Conservation (phyloP, 2,888 invertebrate species). For the Norana najaformis region DNA sequence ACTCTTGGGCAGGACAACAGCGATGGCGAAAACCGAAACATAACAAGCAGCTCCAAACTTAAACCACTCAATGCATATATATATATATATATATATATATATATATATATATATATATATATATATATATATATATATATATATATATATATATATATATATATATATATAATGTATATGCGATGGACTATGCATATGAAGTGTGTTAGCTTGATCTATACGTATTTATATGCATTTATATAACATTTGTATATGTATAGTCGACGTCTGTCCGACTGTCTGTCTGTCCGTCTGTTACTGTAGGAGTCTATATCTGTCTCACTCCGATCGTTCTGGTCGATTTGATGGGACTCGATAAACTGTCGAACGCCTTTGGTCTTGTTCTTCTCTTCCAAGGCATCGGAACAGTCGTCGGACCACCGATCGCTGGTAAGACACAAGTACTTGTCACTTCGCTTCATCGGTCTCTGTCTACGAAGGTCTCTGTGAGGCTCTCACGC, state of each 20-base stretch:
- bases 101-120: neutral
- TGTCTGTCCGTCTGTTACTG: neutral
- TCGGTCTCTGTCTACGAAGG: no score
- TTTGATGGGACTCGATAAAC: conserved; percentile 82
- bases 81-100: neutral
- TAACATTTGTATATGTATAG: no score
- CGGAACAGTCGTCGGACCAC: conserved; percentile 88
- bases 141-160: neutral
- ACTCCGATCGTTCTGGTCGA: conserved; percentile 94
- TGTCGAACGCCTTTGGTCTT: conserved; percentile 94
- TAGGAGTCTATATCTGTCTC: conserved; percentile 86
- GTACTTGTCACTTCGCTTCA: no score
- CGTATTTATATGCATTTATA: no score
- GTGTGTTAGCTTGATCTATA: neutral
- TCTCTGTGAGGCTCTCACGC: no score
- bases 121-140: neutral
- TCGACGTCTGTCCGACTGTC: no score
- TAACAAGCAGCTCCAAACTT: no score
- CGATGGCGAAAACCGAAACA: no score
- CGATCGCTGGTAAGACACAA: conserved; percentile 77
- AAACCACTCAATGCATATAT: neutral
- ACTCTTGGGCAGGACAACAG: no score
- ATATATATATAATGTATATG: neutral
- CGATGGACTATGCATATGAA: no score
- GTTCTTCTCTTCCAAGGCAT: conserved; percentile 89